Evolutionary conservation across 1,140 invertebrate species (phyloP).

Genomic region (Drosophila melanogaster): DNA sequence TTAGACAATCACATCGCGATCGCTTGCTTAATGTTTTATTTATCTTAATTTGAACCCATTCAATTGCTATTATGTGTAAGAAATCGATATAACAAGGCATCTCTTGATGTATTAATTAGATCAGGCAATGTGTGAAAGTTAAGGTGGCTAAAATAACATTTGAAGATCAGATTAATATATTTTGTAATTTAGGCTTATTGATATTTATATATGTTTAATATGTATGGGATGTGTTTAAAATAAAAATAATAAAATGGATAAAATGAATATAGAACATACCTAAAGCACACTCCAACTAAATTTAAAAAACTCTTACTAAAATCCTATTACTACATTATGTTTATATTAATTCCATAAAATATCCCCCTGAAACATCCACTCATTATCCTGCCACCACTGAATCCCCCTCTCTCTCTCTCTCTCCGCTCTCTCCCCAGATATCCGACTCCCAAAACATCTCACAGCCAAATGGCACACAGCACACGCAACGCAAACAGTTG

Average conservation of each 20-base stretch:
- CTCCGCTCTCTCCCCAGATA: constrained; percentile 69
- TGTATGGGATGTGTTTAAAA: no score
- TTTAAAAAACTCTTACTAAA: background rate
- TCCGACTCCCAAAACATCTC: constrained; percentile 84
- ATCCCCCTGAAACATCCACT: constrained; percentile 10
- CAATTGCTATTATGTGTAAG: constrained; percentile 8
- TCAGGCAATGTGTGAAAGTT: background rate
- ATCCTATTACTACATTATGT: constrained; percentile 7
- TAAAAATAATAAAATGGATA: no score
- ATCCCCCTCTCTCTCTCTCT: constrained; percentile 52
- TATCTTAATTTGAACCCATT: constrained; percentile 35
- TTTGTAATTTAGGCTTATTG: no score
- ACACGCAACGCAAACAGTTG: constrained; percentile 85
- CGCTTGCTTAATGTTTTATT: constrained; percentile 28
- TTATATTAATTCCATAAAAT: background rate
- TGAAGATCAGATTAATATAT: no score
- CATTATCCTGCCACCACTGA: constrained; percentile 63
- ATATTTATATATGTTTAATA: no score
- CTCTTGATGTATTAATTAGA: constrained; percentile 24
- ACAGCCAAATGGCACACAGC: constrained; percentile 84
- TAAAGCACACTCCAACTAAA: no score
- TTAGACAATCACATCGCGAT: constrained; percentile 32
- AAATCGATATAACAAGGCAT: constrained; percentile 14
- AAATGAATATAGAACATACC: no score
- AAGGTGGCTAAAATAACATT: background rate